phyloP scores from a whole-genome alignment of 2,113 vertebrate species.

The Nerophis lumbriciformis region DNA sequence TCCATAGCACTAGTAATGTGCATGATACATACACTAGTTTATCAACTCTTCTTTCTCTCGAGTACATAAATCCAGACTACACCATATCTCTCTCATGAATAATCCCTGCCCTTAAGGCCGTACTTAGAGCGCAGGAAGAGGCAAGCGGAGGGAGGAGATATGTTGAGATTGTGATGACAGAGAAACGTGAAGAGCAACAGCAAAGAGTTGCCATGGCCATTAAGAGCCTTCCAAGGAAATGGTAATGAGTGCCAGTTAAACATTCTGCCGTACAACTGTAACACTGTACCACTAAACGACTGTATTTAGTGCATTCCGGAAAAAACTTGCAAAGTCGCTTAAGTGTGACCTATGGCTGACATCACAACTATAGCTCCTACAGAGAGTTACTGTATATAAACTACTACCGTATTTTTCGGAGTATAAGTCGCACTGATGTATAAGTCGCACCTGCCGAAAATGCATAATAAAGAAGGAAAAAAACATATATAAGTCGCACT shows the following conservation, averaged over 20 bases:
- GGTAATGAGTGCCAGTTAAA: background rate
- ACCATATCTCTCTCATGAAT: slow-evolving; percentile 37
- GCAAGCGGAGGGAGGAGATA: slow-evolving; percentile 5
- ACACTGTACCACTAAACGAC: too few species aligned
- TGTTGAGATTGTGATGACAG: slow-evolving; percentile 10
- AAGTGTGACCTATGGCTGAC: too few species aligned
- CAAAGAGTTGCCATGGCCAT: slow-evolving; percentile 1
- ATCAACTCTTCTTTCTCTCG: slow-evolving; percentile 24
- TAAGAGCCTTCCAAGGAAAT: background rate
- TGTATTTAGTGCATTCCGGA: too few species aligned
- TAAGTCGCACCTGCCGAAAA: too few species aligned
- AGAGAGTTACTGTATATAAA: too few species aligned
- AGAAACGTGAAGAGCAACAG: slow-evolving; percentile 4
- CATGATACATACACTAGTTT: slow-evolving; percentile 26
- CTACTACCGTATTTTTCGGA: too few species aligned
- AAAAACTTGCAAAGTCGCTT: too few species aligned
- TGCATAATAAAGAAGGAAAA: too few species aligned
- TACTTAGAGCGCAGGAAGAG: slow-evolving; percentile 23
- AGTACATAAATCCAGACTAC: slow-evolving; percentile 29
- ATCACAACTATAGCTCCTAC: too few species aligned
- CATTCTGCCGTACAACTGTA: too few species aligned
- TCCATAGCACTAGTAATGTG: slow-evolving; percentile 8
- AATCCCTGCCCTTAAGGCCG: slow-evolving; percentile 44
- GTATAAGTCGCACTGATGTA: too few species aligned
- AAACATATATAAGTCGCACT: too few species aligned